Percentiles rank a stretch among this genome's conserved stretches.
Evolutionary conservation across 2,888 invertebrate genomes (phyloP).

Genomic region (Blastobasis lacticolella): DNA sequence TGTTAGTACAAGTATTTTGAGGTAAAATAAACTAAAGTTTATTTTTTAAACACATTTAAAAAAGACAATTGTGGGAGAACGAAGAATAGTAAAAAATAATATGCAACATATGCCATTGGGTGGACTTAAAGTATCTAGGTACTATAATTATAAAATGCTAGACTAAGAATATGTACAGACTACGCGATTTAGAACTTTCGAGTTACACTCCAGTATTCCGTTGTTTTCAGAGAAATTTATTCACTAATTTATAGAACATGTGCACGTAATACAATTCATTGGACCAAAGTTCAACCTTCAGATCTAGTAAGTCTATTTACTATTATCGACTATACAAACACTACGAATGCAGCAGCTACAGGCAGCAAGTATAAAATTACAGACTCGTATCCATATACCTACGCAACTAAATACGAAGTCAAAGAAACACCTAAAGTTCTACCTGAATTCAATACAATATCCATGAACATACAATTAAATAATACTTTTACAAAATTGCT

Average conservation of each 20-base stretch:
- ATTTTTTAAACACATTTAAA: not conserved
- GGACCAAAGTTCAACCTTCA: conserved; percentile 74
- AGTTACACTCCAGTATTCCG: not conserved
- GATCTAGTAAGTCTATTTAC: conserved; percentile 36
- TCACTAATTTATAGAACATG: conserved; percentile 23
- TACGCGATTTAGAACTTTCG: not conserved
- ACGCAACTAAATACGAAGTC: conserved; percentile 29
- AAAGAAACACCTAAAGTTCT: conserved; percentile 35
- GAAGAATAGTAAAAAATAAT: not conserved
- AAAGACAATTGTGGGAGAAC: not conserved
- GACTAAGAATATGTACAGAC: not conserved
- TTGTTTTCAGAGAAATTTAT: not conserved
- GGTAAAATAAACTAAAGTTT: not conserved
- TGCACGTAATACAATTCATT: conserved; percentile 66
- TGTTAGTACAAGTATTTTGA: not conserved
- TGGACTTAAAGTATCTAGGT: not conserved
- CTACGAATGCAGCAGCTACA: conserved; percentile 11
- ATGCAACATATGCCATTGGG: not conserved
- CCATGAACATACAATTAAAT: conserved; percentile 13
- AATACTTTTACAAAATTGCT: conserved; percentile 36
- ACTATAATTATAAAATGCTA: not conserved
- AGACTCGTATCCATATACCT: conserved; percentile 23
- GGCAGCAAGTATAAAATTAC: conserved; percentile 22
- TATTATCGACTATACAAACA: conserved; percentile 16
- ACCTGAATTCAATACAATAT: conserved; percentile 14